Evolutionary conservation across 2,888 invertebrate species (phyloP).

Genomic region (Rhopalosiphum nymphaeae): DNA sequence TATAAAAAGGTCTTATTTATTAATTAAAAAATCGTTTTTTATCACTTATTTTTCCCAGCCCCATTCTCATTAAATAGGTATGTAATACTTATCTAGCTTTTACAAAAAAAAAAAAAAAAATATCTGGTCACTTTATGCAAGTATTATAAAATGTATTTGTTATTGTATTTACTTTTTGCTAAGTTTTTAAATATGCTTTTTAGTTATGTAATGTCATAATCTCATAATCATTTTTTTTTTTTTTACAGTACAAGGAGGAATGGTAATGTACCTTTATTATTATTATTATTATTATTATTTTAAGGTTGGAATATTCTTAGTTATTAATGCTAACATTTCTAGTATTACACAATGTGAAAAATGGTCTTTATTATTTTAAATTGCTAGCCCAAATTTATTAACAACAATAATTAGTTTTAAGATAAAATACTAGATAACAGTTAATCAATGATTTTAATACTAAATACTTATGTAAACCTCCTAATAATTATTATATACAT

Average conservation of each 20-base stretch:
- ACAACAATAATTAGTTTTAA: not conserved
- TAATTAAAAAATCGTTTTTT: too few relatives aligned
- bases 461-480: not conserved
- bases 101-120: not conserved
- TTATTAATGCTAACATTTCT: not conserved
- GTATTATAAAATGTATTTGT: not conserved
- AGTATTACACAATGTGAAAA: not conserved
- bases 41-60: too few relatives aligned
- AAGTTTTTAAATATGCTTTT: not conserved
- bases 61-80: not conserved
- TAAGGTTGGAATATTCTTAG: not conserved
- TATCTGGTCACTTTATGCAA: not conserved
- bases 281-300: slow-evolving; percentile 1
- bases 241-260: slow-evolving; percentile 62
- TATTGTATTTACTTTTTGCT: not conserved
- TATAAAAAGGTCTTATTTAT: too few relatives aligned
- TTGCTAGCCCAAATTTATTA: not conserved
- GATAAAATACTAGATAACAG: not conserved
- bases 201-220: not conserved
- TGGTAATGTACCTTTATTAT: slow-evolving; percentile 60
- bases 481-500: slow-evolving; percentile 22
- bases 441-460: not conserved
- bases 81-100: not conserved
- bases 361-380: not conserved
- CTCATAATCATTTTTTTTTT: slow-evolving; percentile 11